Conservation (phyloP, 1,140 invertebrate genomes). For the Lerema accius region DNA sequence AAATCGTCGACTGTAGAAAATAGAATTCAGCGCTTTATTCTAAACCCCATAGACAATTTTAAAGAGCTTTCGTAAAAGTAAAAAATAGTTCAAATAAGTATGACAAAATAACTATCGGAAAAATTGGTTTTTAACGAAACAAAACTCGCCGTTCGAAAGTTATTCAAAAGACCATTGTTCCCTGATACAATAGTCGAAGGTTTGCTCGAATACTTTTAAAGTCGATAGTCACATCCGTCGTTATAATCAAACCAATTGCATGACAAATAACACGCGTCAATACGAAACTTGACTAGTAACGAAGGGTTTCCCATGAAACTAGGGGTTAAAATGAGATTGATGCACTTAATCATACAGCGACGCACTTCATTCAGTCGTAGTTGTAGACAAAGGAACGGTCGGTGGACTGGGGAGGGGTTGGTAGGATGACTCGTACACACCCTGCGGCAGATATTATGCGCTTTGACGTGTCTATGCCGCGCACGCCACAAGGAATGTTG, state of each 20-base stretch:
- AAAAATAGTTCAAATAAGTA: too few relatives aligned
- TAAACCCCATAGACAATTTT: too few relatives aligned
- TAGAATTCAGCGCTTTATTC: neutral
- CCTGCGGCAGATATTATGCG: constrained; percentile 1
- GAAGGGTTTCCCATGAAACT: neutral
- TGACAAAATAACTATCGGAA: too few relatives aligned
- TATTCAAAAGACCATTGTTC: too few relatives aligned
- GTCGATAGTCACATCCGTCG: neutral
- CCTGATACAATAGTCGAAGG: too few relatives aligned
- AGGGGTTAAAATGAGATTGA: constrained; percentile 86
- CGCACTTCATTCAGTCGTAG: constrained; percentile 30
- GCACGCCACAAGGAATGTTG: too few relatives aligned
- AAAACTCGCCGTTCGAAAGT: too few relatives aligned
- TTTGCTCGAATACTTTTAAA: neutral
- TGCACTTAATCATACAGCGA: constrained; percentile 83
- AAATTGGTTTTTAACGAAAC: too few relatives aligned
- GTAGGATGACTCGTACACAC: constrained; percentile 26
- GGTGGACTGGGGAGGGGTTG: constrained; percentile 25
- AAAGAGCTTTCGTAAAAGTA: too few relatives aligned
- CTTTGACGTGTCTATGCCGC: neutral
- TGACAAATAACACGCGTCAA: neutral
- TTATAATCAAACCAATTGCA: neutral
- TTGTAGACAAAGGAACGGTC: constrained; percentile 18
- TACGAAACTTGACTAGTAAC: neutral
- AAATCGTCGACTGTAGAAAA: constrained; percentile 7